Conservation (phyloP, 1,140 invertebrate species). For the Dinothrombium tinctorium region DNA sequence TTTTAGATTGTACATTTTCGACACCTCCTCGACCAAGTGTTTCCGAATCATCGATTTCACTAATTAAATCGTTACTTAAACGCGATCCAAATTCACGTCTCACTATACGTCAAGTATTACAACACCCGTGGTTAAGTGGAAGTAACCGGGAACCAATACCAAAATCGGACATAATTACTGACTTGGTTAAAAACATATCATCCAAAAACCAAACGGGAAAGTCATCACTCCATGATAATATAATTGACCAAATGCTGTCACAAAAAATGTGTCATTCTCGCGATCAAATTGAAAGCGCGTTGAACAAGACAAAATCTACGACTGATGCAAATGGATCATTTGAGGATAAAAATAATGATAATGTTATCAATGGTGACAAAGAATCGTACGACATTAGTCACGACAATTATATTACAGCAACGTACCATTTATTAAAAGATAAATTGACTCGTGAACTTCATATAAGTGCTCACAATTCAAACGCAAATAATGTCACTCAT, state of each 20-base stretch:
- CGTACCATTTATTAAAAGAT: constrained; percentile 12
- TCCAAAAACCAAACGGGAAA: neutral
- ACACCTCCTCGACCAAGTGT: constrained; percentile 8
- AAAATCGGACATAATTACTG: neutral
- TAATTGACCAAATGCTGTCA: constrained; percentile 10
- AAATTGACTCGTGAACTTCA: constrained; percentile 10
- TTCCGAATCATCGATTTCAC: constrained; percentile 6
- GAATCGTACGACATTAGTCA: neutral
- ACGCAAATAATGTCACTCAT: neutral
- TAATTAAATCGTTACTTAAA: constrained; percentile 10
- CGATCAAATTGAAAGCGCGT: constrained; percentile 8
- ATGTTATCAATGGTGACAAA: constrained; percentile 1
- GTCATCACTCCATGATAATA: constrained; percentile 5
- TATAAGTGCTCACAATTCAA: neutral
- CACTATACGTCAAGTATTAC: constrained; percentile 60
- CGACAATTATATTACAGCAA: constrained; percentile 11
- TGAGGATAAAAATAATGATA: neutral
- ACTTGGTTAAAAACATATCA: neutral
- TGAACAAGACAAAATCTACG: constrained; percentile 2
- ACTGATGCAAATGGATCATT: neutral
- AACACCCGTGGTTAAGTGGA: constrained; percentile 48
- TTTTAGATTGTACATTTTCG: constrained; percentile 11
- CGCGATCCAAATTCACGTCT: constrained; percentile 72
- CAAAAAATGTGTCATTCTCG: constrained; percentile 7
- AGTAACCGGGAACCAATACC: neutral